Percentiles rank a stretch among this genome's conserved stretches.
phyloP scores from a whole-genome alignment of 2,888 invertebrate genomes.

The Microplitis deprimator region DNA sequence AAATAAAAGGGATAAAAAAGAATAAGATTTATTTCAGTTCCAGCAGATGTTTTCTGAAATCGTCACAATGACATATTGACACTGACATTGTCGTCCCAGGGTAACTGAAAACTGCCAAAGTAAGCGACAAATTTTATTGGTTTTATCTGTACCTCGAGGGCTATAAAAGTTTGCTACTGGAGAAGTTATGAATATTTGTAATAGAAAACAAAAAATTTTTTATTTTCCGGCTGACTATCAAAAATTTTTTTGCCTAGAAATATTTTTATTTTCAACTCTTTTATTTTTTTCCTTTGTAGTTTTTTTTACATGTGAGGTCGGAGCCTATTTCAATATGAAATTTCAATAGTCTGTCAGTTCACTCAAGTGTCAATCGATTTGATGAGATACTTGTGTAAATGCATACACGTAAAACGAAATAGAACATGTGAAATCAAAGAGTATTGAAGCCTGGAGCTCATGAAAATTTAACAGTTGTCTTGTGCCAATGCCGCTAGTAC shows the following conservation, averaged over 20 bases:
- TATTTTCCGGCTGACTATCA: neutral
- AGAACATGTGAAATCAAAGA: neutral
- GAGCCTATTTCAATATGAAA: conserved; percentile 22
- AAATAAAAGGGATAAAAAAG: neutral
- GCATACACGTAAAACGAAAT: conserved; percentile 6
- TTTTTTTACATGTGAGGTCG: neutral
- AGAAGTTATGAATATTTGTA: neutral
- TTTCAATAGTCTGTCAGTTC: conserved; percentile 26
- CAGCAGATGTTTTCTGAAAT: neutral
- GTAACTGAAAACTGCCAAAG: neutral
- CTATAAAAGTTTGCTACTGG: neutral
- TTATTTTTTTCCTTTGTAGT: neutral
- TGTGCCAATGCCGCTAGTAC: conserved; percentile 2
- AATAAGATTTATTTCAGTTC: conserved; percentile 7
- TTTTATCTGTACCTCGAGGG: neutral
- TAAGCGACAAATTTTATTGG: conserved; percentile 28
- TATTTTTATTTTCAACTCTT: neutral
- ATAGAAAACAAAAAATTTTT: conserved; percentile 9
- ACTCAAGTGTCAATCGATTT: conserved; percentile 23
- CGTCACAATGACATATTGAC: conserved; percentile 17
- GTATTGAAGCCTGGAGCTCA: conserved; percentile 13
- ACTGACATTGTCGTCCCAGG: neutral
- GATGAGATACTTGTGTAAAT: neutral
- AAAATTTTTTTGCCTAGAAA: neutral
- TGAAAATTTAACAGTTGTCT: conserved; percentile 28